Percentiles rank a stretch among this genome's conserved stretches.
phyloP scores from a whole-genome alignment of 2,888 invertebrate species.

The Boloria euphrosyne region DNA sequence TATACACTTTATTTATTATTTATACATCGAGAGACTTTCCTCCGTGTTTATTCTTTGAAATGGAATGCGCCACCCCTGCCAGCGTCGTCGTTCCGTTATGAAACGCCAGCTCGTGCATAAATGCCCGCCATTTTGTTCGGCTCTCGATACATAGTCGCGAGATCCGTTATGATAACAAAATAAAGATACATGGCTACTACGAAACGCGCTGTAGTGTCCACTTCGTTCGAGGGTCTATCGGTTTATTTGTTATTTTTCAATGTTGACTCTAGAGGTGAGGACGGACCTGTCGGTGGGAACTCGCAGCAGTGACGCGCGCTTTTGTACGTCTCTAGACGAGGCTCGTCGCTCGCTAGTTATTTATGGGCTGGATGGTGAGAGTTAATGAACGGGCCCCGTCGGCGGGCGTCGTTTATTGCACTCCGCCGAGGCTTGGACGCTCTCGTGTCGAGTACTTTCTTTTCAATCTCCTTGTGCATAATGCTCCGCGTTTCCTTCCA shows the following conservation, averaged over 20 bases:
- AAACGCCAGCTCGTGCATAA: constrained; percentile 51
- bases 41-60: constrained; percentile 76
- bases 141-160: constrained; percentile 47
- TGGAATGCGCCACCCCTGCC: constrained; percentile 63
- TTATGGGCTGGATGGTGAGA: constrained; percentile 69
- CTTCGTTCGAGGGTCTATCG: constrained; percentile 55
- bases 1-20: constrained; percentile 77
- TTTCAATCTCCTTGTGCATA: constrained; percentile 79
- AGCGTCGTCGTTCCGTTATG: constrained; percentile 57
- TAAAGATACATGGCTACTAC: constrained; percentile 54
- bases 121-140: constrained; percentile 62
- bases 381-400: constrained; percentile 72
- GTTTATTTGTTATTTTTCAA: constrained; percentile 60
- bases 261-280: constrained; percentile 53
- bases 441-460: constrained; percentile 76
- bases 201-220: constrained; percentile 43
- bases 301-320: constrained; percentile 52
- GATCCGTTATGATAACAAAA: constrained; percentile 66
- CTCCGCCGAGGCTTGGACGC: constrained; percentile 73
- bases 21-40: constrained; percentile 76
- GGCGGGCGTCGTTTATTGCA: constrained; percentile 77
- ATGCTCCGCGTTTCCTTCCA: constrained; percentile 71
- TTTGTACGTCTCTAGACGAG: constrained; percentile 49
- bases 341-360: constrained; percentile 60
- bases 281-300: constrained; percentile 47